Evolutionary conservation across 2,888 invertebrate genomes (phyloP).

Genomic region (Sarcophaga rosellei): DNA sequence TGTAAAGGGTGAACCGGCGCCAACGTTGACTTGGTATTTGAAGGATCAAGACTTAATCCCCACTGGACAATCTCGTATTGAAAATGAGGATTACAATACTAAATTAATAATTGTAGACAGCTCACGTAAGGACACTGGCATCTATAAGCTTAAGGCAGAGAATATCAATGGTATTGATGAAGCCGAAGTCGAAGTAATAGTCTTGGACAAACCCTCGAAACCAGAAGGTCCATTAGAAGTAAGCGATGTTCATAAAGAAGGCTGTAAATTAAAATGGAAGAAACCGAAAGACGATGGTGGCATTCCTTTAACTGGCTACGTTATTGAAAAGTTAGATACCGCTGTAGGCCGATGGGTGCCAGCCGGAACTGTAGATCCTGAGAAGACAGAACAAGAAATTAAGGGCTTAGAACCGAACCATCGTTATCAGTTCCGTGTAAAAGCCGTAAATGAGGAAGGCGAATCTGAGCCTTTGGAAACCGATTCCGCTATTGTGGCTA

Average conservation of each 20-base stretch:
- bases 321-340: conserved; percentile 97
- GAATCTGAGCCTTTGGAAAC: conserved; percentile 97
- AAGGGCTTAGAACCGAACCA: conserved; percentile 95
- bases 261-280: conserved; percentile 96
- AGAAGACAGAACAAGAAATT: conserved; percentile 90
- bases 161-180: conserved; percentile 97
- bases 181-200: conserved; percentile 95
- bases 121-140: conserved; percentile 92
- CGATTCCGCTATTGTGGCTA: conserved; percentile 93
- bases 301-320: conserved; percentile 92
- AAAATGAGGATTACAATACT: conserved; percentile 95
- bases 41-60: conserved; percentile 85
- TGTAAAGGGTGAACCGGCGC: conserved; percentile 98
- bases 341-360: conserved; percentile 94
- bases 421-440: conserved; percentile 98
- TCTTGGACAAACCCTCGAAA: conserved; percentile 85
- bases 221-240: conserved; percentile 95
- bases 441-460: conserved; percentile 98
- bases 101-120: conserved; percentile 91
- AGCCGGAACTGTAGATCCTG: conserved; percentile 91
- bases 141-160: conserved; percentile 94
- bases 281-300: conserved; percentile 98
- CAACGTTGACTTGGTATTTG: conserved; percentile 90
- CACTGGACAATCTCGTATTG: conserved; percentile 87
- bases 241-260: conserved; percentile 94